Evolutionary conservation across 2,888 invertebrate species (phyloP), one percentile per base, ranked within the genome.

Genomic region (Cheilosia vernalis): DNA sequence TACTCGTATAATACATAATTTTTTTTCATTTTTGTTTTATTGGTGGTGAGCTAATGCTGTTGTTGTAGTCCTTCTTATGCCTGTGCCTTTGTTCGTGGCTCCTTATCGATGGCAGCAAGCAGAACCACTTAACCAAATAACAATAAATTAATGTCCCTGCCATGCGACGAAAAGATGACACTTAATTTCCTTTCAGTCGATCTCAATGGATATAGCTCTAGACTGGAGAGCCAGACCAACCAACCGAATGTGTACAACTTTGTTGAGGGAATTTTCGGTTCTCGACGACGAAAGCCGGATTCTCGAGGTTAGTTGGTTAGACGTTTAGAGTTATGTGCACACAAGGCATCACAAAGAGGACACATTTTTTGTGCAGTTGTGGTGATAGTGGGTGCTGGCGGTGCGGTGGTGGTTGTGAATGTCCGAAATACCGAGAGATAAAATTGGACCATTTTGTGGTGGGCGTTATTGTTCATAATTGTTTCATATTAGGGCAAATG

Each of bases 41-140:
- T 70, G 37, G 37, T 67, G 40, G 40, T 42, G n/a, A 53, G 73
- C 49, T 66, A 21, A 40, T 78, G 55, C 47, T 66, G 72, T 60
- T 78, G 40, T 70, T 72, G 72, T 66, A 72, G 37, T 70, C 51
- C 24, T 66, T 61, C 61, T 70, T 53, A 47, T 67, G 72, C 61
- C 66, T 61, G 33, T 61, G 72, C 61, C 60, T 61, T 83, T 83
- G 78, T 83, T 67, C 72, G 72, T 67, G 40, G 61, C 44, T 66
- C 47, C 78, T 83, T 83, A 83, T 83, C 82, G 72, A 82, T 83
- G 82, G 78, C 82, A 83, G 64, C 78, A 83, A 83, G 70, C 82
- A 83, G 82, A 83, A 83, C 82, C 78, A 83, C 82, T 83, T 83
- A 83, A 83, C 82, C 82, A 83, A 83, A 83, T 83, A 83, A 83